These are phyloP conservation scores for Holotrichia oblita DNA, from an alignment of 1,140 invertebrate species.

Conservation along the genomic window DNA sequence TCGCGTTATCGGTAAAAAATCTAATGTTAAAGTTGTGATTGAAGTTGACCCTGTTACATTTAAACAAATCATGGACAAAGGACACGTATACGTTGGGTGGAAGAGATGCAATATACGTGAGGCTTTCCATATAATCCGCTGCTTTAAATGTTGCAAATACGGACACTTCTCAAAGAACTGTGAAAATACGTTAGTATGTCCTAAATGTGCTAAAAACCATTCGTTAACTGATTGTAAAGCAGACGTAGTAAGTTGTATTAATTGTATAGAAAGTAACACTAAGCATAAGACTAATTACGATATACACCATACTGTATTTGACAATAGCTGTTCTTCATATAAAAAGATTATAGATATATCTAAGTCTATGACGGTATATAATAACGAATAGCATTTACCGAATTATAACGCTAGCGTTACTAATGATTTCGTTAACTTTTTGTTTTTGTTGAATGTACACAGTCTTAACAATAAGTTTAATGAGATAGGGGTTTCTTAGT, in stretches of 20 bases:
- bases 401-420: too few relatives aligned
- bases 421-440: too few relatives aligned
- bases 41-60: background rate
- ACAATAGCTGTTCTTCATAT: background rate
- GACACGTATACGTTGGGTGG: background rate
- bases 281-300: background rate
- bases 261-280: background rate
- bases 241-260: background rate
- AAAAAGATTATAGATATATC: background rate
- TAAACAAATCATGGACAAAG: background rate
- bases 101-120: background rate
- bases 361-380: too few relatives aligned
- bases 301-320: background rate
- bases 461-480: too few relatives aligned
- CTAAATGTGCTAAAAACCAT: background rate
- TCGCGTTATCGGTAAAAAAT: background rate
- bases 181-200: background rate
- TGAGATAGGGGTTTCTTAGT: too few relatives aligned
- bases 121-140: background rate
- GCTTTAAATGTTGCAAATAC: background rate
- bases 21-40: background rate
- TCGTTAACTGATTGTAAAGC: background rate
- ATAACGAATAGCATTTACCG: too few relatives aligned
- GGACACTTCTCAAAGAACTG: background rate
- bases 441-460: too few relatives aligned